Evolutionary conservation across 2,113 vertebrate genomes (phyloP), one percentile per base, ranked within the genome.

Genomic region (Peromyscus leucopus): DNA sequence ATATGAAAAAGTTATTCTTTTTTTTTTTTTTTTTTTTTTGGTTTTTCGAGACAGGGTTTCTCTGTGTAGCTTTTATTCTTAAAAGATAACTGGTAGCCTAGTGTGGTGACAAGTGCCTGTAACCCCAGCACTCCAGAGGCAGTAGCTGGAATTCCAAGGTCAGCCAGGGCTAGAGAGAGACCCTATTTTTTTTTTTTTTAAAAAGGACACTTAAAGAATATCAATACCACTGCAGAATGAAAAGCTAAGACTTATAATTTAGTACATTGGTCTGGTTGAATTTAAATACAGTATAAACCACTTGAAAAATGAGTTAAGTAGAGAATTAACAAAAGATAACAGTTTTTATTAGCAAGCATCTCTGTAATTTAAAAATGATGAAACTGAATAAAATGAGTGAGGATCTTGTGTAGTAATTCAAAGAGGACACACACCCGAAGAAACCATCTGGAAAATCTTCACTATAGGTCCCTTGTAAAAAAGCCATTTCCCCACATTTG

Each of bases 171-270:
- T 61, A 46, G 9, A 76, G 9, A 76, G 67, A 61, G 83, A 65
- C 36, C 57, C 36, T 5, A 7, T 5, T 17, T 22, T 55, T 12
- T 36, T 26, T 76, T 31, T 78, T 51, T 17, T 42, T 42, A 42
- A 42, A 42, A 79, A 83, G 59, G 24, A 16, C 28, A 63, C 33
- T 9, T 55, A 93, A 55, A 55, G 82, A 80, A 57, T 92, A 89
- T 0, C 36, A n/a, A 65, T 17, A 79, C 28, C 22, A 72, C 12
- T 28, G 63, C 74, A 88, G 16, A 94, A 89, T 15, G 33, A 95
- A 96, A 96, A 85, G 8, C 12, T 61, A 83, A 82, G 48, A 93
- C 63, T 93, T 87, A 51, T 78, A n/a, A 93, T 69, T 96, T 88
- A 57, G 36, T 9, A 26, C 57, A 72, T 17, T 86, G 51, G 65